phyloP scores from a whole-genome alignment of 2,888 invertebrate species.

The Cynaeus angustus region DNA sequence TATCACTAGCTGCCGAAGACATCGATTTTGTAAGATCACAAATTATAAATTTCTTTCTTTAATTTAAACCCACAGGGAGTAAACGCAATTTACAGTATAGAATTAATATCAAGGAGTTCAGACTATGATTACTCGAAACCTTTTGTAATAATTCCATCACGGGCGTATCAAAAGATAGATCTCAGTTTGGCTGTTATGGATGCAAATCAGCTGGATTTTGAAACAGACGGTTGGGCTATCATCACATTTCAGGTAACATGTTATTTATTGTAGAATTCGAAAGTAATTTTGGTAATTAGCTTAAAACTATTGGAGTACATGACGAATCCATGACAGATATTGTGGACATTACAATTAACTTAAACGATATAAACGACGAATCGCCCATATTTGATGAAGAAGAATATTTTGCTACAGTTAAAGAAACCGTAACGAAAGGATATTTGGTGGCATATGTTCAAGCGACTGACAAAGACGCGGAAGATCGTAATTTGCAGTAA shows the following conservation, averaged over 20 bases:
- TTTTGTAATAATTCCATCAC: constrained; percentile 76
- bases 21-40: constrained; percentile 71
- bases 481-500: constrained; percentile 59
- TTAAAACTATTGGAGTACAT: constrained; percentile 66
- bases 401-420: constrained; percentile 69
- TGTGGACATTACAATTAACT: constrained; percentile 72
- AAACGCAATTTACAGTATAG: constrained; percentile 75
- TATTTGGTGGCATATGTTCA: constrained; percentile 73
- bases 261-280: constrained; percentile 61
- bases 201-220: constrained; percentile 76
- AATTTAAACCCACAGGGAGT: constrained; percentile 71
- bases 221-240: constrained; percentile 72
- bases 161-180: constrained; percentile 76
- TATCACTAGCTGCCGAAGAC: constrained; percentile 68
- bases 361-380: constrained; percentile 83
- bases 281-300: constrained; percentile 51
- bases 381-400: constrained; percentile 75
- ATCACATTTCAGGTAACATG: constrained; percentile 61
- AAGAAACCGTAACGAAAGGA: constrained; percentile 75
- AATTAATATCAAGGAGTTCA: no score
- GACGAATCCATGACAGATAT: constrained; percentile 56
- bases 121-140: constrained; percentile 68
- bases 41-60: no score
- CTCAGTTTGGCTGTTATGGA: constrained; percentile 75
- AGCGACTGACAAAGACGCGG: constrained; percentile 78